Conservation (phyloP, 2,888 invertebrate genomes). For the Callyntrura sp. region DNA sequence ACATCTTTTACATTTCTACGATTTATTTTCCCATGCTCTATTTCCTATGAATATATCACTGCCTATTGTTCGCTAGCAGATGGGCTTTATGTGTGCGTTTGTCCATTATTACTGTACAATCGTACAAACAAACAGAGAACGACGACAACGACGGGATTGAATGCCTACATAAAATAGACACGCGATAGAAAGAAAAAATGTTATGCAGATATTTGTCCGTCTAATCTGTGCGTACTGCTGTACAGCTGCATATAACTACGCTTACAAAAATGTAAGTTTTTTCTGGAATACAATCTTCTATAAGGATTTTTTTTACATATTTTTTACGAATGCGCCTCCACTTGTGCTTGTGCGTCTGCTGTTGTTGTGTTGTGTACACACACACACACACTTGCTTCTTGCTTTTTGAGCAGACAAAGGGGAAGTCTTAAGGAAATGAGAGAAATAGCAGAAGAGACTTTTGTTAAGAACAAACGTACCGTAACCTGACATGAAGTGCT, state of each 20-base stretch:
- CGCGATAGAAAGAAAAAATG: neutral
- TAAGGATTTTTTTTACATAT: slow-evolving; percentile 53
- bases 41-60: slow-evolving; percentile 49
- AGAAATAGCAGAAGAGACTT: slow-evolving; percentile 63
- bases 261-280: slow-evolving; percentile 35
- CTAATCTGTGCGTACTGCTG: neutral
- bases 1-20: slow-evolving; percentile 37
- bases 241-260: slow-evolving; percentile 13
- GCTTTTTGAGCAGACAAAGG: slow-evolving; percentile 46
- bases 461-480: slow-evolving; percentile 79
- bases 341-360: too few relatives aligned
- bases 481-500: slow-evolving; percentile 73
- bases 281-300: slow-evolving; percentile 44
- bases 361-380: neutral
- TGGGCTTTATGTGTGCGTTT: slow-evolving; percentile 39
- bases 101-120: slow-evolving; percentile 31
- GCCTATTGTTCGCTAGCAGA: slow-evolving; percentile 12
- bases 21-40: slow-evolving; percentile 57
- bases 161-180: neutral
- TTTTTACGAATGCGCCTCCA: neutral
- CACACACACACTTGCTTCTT: neutral
- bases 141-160: neutral
- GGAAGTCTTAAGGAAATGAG: slow-evolving; percentile 65
- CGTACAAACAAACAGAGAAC: slow-evolving; percentile 21
- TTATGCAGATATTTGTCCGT: neutral